Percentiles rank a stretch among this genome's conserved stretches.
Conservation (phyloP, 2,888 invertebrate species). For the Campaea margaritaria region DNA sequence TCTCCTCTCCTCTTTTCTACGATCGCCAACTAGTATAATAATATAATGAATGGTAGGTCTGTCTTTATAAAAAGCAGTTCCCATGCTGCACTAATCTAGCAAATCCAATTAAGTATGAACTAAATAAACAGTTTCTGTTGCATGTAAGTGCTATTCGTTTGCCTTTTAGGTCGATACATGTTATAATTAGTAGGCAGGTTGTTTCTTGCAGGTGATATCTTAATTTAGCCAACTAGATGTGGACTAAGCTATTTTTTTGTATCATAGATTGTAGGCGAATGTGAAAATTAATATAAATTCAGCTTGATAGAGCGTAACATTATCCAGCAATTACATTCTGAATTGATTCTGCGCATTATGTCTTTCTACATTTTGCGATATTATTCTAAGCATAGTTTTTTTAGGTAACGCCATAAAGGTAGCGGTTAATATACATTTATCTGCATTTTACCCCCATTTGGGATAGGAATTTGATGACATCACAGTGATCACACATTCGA, state of each 20-base stretch:
- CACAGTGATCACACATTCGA: no score
- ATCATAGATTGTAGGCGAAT: background rate
- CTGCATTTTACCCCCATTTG: no score
- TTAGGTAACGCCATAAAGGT: no score
- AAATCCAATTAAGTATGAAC: slow-evolving; percentile 49
- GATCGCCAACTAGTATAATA: slow-evolving; percentile 21
- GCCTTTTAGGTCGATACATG: slow-evolving; percentile 4
- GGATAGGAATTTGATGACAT: no score
- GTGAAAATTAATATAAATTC: background rate
- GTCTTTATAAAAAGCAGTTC: slow-evolving; percentile 47
- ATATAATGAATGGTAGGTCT: slow-evolving; percentile 41
- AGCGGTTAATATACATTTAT: no score
- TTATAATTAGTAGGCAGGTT: slow-evolving; percentile 2
- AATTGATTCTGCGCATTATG: no score
- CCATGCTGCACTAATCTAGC: slow-evolving; percentile 46
- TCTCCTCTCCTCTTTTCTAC: slow-evolving; percentile 1
- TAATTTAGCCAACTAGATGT: slow-evolving; percentile 1
- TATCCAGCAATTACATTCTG: background rate
- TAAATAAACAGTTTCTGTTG: slow-evolving; percentile 44
- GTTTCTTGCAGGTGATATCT: slow-evolving; percentile 2
- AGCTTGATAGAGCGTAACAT: background rate
- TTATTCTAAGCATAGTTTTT: no score
- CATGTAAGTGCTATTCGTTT: slow-evolving; percentile 15
- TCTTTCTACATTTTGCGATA: no score
- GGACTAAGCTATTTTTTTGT: background rate